Evolutionary conservation across 2,797 vertebrate species (phyloP).

Genomic region (Schizopygopsis pylzovi): DNA sequence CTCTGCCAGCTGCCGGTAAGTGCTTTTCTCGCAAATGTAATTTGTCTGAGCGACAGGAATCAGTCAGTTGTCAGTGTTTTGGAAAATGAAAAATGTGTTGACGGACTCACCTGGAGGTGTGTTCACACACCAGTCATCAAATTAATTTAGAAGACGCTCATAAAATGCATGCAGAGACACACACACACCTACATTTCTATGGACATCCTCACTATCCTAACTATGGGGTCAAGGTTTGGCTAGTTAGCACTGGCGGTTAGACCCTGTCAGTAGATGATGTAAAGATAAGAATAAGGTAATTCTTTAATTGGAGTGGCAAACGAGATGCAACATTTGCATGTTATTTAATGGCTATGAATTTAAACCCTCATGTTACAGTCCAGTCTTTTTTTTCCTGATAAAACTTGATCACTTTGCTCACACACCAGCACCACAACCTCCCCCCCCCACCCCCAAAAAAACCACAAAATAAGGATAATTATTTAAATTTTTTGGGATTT

Average conservation of each 20-base stretch:
- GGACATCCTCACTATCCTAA: not conserved
- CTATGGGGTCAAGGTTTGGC: not conserved
- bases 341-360: not conserved
- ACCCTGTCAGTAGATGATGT: not conserved
- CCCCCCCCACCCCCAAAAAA: too few relatives aligned
- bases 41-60: slow-evolving; percentile 50
- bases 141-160: not conserved
- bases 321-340: not conserved
- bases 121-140: slow-evolving; percentile 17
- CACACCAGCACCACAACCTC: too few relatives aligned
- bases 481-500: too few relatives aligned
- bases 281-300: not conserved
- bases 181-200: not conserved
- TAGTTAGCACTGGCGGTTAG: not conserved
- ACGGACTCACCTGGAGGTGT: slow-evolving; percentile 7
- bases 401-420: too few relatives aligned
- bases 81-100: slow-evolving; percentile 19
- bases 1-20: slow-evolving; percentile 46
- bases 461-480: too few relatives aligned
- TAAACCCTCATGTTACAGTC: not conserved
- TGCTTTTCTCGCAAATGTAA: slow-evolving; percentile 45
- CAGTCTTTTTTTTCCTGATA: not conserved
- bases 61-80: slow-evolving; percentile 23
- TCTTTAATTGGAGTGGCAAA: not conserved
- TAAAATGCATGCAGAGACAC: not conserved